Percentiles rank a stretch among this genome's conserved stretches.
Conservation (phyloP, 2,888 invertebrate genomes). For the Pristionchus entomophagus region DNA sequence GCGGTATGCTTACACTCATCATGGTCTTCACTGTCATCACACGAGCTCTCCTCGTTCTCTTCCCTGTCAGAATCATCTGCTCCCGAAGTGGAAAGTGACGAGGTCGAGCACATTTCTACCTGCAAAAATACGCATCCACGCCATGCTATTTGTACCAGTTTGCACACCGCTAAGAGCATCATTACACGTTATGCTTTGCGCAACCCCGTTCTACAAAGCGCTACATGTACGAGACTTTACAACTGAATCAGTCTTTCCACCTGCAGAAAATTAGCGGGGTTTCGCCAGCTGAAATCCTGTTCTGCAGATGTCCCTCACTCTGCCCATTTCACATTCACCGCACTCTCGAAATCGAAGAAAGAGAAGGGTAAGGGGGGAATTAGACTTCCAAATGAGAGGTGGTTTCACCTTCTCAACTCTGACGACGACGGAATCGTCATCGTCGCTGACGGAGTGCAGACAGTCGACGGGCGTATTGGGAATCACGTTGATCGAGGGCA, state of each 20-base stretch:
- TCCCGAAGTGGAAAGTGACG: constrained; percentile 71
- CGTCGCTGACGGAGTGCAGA: constrained; percentile 45
- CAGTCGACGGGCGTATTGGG: constrained; percentile 74
- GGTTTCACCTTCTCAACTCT: constrained; percentile 37
- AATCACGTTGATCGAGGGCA: constrained; percentile 74
- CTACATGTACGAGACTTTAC: no score
- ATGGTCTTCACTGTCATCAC: constrained; percentile 45
- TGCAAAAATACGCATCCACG: no score
- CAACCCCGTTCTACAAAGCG: no score
- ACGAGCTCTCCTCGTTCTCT: constrained; percentile 55
- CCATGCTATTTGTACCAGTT: no score
- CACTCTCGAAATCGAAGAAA: neutral
- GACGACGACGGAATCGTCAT: constrained; percentile 49
- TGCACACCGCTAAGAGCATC: no score
- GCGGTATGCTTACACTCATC: constrained; percentile 48
- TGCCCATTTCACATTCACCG: neutral
- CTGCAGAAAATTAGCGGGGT: no score
- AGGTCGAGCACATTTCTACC: constrained; percentile 51
- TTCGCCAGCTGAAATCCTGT: neutral
- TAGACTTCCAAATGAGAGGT: neutral
- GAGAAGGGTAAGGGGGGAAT: neutral
- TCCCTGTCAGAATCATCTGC: constrained; percentile 74
- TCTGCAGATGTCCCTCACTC: neutral
- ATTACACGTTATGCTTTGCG: no score
- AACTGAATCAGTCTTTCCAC: no score